These are phyloP conservation scores for Phocoena sinus DNA, from an alignment of 2,113 vertebrate species.

Conservation along the genomic window DNA sequence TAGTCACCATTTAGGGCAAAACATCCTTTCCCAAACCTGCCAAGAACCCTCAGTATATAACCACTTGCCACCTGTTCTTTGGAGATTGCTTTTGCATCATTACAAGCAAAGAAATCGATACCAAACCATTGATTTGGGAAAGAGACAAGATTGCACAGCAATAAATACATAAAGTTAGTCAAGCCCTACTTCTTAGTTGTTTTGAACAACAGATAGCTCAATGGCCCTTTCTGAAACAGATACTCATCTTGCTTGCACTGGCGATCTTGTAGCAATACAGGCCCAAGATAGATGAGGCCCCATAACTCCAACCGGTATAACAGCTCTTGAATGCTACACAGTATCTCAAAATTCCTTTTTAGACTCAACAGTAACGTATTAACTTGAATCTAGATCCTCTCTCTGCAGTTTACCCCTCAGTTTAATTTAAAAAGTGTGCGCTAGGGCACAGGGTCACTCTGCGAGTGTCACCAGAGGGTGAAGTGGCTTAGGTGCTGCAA, in stretches of 20 bases:
- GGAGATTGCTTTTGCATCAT: constrained; percentile 51
- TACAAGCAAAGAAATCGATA: constrained; percentile 58
- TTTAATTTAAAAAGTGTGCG: constrained; percentile 38
- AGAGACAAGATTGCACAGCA: constrained; percentile 37
- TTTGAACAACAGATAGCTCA: constrained; percentile 55
- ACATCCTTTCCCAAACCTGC: constrained; percentile 47
- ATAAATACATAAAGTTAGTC: constrained; percentile 62
- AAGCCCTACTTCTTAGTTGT: constrained; percentile 36
- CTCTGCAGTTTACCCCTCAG: background rate
- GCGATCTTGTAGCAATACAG: constrained; percentile 32
- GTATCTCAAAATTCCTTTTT: constrained; percentile 43
- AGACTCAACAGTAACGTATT: constrained; percentile 17
- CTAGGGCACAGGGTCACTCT: background rate
- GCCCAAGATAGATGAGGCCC: constrained; percentile 12
- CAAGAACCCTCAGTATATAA: constrained; percentile 45
- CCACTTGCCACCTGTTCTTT: constrained; percentile 59
- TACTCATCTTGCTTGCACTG: constrained; percentile 41
- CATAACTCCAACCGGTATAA: constrained; percentile 2
- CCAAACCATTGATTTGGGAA: constrained; percentile 53
- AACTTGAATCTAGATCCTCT: background rate
- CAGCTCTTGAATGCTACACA: background rate
- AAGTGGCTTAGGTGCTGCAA: background rate
- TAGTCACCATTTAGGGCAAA: constrained; percentile 60
- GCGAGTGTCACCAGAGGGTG: background rate
- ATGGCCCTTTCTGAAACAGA: constrained; percentile 37